Base-by-base conservation (phyloP, 1,140 invertebrate genomes). In the Sycophila sp. region DNA sequence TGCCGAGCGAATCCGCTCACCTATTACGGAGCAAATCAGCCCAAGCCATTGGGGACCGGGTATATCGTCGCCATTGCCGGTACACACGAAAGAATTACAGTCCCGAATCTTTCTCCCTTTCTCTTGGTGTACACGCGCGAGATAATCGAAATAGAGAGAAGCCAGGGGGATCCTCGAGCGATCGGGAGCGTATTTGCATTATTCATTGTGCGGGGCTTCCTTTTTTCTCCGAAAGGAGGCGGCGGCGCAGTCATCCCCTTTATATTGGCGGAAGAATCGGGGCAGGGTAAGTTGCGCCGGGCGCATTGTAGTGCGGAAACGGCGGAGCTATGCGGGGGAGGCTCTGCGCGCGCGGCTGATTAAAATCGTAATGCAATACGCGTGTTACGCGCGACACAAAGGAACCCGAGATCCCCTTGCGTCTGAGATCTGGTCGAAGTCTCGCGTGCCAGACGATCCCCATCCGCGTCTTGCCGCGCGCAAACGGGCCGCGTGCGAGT, bases 311-410 rank as follows among this genome's bases (percentile, higher is more conserved):
- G 45, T n/a, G 55, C 19, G 3, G 42, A 45, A 56, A 51, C 55
- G 58, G 28, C 17, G 42, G n/a, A n/a, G n/a, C n/a, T n/a, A n/a
- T n/a, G n/a, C n/a, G n/a, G n/a, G n/a, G 36, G 38, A 22, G 40
- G 42, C 15, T 36, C 10, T 10, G 59, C 59, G 45, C 62, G 68
- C 73, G 42, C 69, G 72, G 76, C 76, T 80, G 80, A 85, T 85
- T 82, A 82, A 81, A 83, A 83, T 82, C 78, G 82, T 84, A 84
- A 85, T 83, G 81, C 82, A 83, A 83, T 83, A 83, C 78, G 81
- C 81, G 76, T 83, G 81, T 82, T 80, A 80, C 22, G n/a, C n/a
- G 47, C 26, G 32, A 79, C 71, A 72, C 69, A 69, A 80, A 80
- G 76, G 77, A 77, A 69, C 77, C 75, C 47, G 45, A 64, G 38